Evolutionary conservation across 2,113 vertebrate genomes (phyloP).

Genomic region (Pampusana beccarii): DNA sequence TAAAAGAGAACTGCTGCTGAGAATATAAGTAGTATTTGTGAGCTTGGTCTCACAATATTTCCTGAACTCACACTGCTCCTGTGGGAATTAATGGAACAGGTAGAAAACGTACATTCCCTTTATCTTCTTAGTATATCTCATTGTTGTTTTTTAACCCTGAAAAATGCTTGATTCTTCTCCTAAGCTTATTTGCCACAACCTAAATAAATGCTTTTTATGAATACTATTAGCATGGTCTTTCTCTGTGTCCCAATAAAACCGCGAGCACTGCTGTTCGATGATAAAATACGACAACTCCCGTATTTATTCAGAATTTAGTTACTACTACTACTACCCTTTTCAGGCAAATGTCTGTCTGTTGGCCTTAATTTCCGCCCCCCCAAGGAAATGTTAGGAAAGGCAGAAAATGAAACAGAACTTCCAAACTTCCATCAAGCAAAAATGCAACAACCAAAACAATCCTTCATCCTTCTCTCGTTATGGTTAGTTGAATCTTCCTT

Average conservation of each 20-base stretch:
- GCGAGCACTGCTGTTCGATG: not conserved
- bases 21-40: not conserved
- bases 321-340: not conserved
- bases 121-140: not conserved
- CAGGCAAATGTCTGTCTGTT: not conserved
- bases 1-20: not conserved
- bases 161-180: not conserved
- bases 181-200: not conserved
- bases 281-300: not conserved
- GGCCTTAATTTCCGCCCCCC: not conserved
- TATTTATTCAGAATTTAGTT: not conserved
- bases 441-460: conserved; percentile 1
- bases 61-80: not conserved
- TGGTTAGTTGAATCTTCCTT: conserved; percentile 75
- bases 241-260: not conserved
- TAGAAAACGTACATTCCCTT: not conserved
- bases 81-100: not conserved
- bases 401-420: conserved; percentile 56
- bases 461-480: conserved; percentile 64
- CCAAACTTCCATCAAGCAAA: conserved; percentile 56
- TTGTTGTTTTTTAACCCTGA: not conserved
- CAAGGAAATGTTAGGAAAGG: conserved; percentile 16
- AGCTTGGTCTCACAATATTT: not conserved
- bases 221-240: not conserved
- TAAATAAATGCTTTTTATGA: not conserved